Conservation (phyloP, 2,113 vertebrate genomes). For the Cyanoderma ruficeps region DNA sequence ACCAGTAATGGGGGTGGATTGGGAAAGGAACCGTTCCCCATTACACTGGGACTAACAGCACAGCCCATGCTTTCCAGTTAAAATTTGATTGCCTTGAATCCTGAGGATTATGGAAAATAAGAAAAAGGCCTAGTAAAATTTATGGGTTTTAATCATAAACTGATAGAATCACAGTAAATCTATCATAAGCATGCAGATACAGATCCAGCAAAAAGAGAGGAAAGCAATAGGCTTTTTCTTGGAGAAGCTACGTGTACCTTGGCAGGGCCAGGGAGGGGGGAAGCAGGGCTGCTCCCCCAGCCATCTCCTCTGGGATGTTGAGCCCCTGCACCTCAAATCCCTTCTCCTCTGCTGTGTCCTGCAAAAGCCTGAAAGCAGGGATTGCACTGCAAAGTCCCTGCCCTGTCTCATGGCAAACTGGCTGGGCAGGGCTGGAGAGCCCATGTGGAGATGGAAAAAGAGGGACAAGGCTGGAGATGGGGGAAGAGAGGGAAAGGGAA, state of each 20-base stretch:
- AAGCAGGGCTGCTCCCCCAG: background rate
- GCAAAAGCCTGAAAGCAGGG: background rate
- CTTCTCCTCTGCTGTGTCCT: background rate
- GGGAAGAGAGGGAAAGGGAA: background rate
- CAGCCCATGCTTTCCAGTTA: slow-evolving; percentile 12
- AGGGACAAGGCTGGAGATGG: background rate
- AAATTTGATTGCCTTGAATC: slow-evolving; percentile 58
- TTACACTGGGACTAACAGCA: slow-evolving; percentile 18
- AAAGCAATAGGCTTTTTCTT: background rate
- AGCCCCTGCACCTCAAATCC: background rate
- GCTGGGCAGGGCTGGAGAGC: background rate
- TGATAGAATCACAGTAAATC: slow-evolving; percentile 47
- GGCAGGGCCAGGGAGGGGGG: background rate
- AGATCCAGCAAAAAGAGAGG: background rate
- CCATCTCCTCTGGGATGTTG: background rate
- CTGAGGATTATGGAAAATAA: slow-evolving; percentile 44
- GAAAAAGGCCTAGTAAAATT: slow-evolving; percentile 54
- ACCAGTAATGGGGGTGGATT: slow-evolving; percentile 14
- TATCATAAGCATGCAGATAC: background rate
- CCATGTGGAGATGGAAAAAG: background rate
- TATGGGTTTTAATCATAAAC: slow-evolving; percentile 63
- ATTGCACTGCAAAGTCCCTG: background rate
- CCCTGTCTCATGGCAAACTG: accelerated
- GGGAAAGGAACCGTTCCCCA: background rate
- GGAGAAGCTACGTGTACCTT: background rate